phyloP scores from a whole-genome alignment of 2,113 vertebrate genomes.

The Scophthalmus maximus region DNA sequence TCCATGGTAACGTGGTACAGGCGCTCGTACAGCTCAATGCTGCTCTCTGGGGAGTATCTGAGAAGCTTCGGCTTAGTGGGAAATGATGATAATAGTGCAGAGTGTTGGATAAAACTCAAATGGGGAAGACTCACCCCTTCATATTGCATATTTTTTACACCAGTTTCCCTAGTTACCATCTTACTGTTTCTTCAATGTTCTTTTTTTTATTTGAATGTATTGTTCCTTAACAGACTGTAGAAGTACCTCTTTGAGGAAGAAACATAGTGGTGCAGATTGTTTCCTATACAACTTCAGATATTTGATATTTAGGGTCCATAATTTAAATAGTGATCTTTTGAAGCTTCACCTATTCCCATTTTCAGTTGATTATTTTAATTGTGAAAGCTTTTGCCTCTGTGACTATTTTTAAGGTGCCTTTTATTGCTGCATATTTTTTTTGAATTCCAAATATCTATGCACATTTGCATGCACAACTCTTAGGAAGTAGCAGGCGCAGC shows the following conservation, averaged over 20 bases:
- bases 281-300: background rate
- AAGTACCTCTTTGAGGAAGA: conserved; percentile 19
- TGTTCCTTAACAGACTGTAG: conserved; percentile 14
- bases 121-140: conserved; percentile 60
- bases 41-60: conserved; percentile 75
- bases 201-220: conserved; percentile 20
- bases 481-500: background rate
- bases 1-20: conserved; percentile 80
- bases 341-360: background rate
- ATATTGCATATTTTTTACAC: conserved; percentile 40
- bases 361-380: background rate
- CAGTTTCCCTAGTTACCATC: conserved; percentile 18
- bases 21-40: conserved; percentile 73
- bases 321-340: too few relatives aligned
- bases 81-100: conserved; percentile 75
- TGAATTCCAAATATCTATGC: too few relatives aligned
- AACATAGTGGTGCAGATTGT: background rate
- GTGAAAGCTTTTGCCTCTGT: too few relatives aligned
- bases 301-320: too few relatives aligned
- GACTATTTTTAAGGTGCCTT: too few relatives aligned
- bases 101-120: conserved; percentile 75
- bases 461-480: background rate
- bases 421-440: too few relatives aligned
- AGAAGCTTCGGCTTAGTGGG: conserved; percentile 75
- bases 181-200: conserved; percentile 8